phyloP scores from a whole-genome alignment of 2,113 vertebrate genomes.

The Microtus pennsylvanicus region DNA sequence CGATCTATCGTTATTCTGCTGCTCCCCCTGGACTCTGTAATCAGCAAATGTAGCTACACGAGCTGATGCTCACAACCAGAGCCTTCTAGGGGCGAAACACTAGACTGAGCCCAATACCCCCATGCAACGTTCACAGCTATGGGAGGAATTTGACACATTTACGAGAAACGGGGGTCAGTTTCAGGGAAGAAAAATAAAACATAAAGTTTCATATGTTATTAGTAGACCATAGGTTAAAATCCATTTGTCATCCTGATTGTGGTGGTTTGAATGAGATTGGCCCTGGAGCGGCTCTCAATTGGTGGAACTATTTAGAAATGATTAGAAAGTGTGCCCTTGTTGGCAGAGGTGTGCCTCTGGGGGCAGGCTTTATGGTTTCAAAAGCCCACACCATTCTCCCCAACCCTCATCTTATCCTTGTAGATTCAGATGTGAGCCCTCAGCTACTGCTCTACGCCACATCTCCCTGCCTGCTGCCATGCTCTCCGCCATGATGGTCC shows the following conservation, averaged over 20 bases:
- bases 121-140: not conserved
- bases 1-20: not conserved
- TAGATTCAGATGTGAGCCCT: no score
- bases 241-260: not conserved
- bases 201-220: not conserved
- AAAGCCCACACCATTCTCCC: no score
- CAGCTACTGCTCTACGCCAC: no score
- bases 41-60: not conserved
- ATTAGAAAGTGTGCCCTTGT: not conserved
- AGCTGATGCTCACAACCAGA: not conserved
- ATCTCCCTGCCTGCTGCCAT: no score
- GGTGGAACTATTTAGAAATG: not conserved
- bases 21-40: not conserved
- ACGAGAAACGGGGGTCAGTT: not conserved
- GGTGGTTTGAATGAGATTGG: not conserved
- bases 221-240: not conserved
- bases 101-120: not conserved
- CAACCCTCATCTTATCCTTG: no score
- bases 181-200: not conserved
- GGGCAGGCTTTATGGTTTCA: not conserved
- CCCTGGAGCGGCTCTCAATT: not conserved
- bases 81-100: not conserved
- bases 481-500: no score
- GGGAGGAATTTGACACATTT: not conserved
- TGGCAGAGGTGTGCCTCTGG: not conserved